phyloP scores from a whole-genome alignment of 2,113 vertebrate genomes.

The Tetraodon nigroviridis region DNA sequence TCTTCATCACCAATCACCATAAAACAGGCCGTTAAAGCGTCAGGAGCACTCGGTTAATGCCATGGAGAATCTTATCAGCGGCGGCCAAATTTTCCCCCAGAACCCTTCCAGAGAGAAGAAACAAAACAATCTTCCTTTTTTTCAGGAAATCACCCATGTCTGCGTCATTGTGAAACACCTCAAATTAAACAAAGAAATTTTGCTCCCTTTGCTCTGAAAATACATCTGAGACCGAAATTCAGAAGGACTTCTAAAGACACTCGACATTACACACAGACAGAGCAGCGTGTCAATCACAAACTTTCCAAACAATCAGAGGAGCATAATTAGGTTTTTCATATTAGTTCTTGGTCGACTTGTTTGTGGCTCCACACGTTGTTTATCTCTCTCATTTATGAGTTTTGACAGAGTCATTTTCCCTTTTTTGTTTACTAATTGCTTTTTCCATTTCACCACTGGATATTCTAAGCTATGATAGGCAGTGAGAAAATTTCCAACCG shows the following conservation, averaged over 20 bases:
- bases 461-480: not conserved
- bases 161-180: not conserved
- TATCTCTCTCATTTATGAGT: not conserved
- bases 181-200: not conserved
- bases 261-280: no score
- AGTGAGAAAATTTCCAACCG: no score
- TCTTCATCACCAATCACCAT: constrained; percentile 3
- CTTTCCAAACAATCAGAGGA: no score
- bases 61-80: constrained; percentile 29
- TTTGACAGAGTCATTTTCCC: not conserved
- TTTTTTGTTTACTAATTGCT: not conserved
- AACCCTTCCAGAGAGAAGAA: not conserved
- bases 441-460: not conserved
- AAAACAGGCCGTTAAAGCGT: no score
- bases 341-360: no score
- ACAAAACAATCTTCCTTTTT: no score
- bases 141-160: no score
- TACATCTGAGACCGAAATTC: no score
- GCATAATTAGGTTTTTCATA: no score
- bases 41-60: constrained; percentile 1
- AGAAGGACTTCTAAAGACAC: no score
- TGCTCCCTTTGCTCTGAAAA: no score
- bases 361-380: not conserved
- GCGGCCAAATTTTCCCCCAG: constrained; percentile 20
- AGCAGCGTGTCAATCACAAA: no score